These are phyloP conservation scores for Eublepharis macularius DNA, from an alignment of 2,113 vertebrate genomes.

Conservation along the genomic window DNA sequence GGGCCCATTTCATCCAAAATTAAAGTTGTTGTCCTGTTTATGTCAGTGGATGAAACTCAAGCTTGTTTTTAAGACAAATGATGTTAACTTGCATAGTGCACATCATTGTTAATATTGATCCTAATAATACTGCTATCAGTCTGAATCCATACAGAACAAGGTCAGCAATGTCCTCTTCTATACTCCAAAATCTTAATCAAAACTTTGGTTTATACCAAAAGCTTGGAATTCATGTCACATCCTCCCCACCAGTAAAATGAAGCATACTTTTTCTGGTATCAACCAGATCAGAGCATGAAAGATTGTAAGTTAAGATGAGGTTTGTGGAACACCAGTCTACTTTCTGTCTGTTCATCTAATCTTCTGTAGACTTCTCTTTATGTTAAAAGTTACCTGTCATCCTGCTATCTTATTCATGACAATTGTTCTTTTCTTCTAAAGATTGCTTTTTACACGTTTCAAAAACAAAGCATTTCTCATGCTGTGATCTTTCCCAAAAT, in stretches of 20 bases:
- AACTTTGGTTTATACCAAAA: background rate
- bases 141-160: background rate
- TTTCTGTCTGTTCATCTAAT: background rate
- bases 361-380: background rate
- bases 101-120: background rate
- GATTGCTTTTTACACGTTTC: constrained; percentile 9
- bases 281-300: background rate
- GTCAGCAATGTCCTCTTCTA: background rate
- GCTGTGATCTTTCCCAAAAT: constrained; percentile 31
- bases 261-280: background rate
- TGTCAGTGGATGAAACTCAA: too few relatives aligned
- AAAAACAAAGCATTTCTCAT: constrained; percentile 14
- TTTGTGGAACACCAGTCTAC: background rate
- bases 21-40: too few relatives aligned
- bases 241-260: background rate
- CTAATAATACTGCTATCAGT: background rate
- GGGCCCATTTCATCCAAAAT: background rate
- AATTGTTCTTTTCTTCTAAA: constrained; percentile 34
- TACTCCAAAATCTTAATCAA: background rate
- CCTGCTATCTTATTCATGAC: background rate
- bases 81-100: background rate
- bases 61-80: background rate
- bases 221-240: background rate
- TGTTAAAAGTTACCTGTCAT: constrained; percentile 18
- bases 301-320: background rate